Conservation (phyloP, 2,888 invertebrate species). For the Polyommatus iphigenia region DNA sequence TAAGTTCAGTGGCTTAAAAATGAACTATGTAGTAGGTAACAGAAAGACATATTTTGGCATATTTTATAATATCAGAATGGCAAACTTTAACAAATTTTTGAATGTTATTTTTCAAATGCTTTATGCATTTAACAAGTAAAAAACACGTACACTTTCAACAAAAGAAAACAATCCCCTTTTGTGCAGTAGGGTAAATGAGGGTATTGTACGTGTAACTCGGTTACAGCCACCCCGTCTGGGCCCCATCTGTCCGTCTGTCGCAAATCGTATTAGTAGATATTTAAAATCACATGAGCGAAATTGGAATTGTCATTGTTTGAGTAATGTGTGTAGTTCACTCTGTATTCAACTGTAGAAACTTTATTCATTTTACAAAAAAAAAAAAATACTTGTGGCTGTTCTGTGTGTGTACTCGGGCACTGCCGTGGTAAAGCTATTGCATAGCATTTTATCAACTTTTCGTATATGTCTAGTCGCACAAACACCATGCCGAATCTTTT, state of each 20-base stretch:
- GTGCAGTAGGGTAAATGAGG: constrained; percentile 17
- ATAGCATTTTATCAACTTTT: no score
- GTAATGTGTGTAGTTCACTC: not conserved
- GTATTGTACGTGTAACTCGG: constrained; percentile 16
- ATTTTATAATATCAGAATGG: no score
- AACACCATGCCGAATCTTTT: no score
- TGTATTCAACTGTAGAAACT: not conserved
- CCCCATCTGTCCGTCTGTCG: constrained; percentile 25
- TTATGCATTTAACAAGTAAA: no score
- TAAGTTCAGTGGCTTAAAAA: no score
- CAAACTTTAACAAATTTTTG: not conserved
- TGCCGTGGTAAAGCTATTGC: no score
- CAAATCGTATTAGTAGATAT: constrained; percentile 29
- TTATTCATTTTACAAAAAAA: no score
- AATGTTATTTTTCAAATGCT: constrained; percentile 20
- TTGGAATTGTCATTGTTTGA: constrained; percentile 1
- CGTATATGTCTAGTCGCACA: no score
- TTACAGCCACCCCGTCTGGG: constrained; percentile 25
- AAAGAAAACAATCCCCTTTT: not conserved
- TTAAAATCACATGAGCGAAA: constrained; percentile 28
- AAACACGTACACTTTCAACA: not conserved
- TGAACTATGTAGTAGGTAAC: no score
- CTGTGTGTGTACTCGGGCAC: no score
- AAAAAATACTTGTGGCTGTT: no score
- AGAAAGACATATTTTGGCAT: no score